Evolutionary conservation across 2,113 vertebrate genomes (phyloP).

Genomic region (Chloropsis hardwickii): DNA sequence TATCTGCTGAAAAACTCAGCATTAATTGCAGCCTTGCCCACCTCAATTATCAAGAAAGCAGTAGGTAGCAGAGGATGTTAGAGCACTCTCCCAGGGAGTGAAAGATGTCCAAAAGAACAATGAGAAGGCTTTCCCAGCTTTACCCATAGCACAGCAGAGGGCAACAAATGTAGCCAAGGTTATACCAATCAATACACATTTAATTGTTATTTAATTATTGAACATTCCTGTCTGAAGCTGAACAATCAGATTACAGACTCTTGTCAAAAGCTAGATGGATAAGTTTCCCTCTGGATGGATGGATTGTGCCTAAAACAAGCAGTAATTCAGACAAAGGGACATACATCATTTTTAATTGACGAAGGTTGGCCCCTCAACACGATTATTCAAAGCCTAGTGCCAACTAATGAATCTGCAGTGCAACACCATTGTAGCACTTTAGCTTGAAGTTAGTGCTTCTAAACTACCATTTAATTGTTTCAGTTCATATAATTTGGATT

Average conservation of each 20-base stretch:
- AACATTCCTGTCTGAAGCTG: constrained; percentile 41
- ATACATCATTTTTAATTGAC: constrained; percentile 89
- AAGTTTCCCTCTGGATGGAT: constrained; percentile 72
- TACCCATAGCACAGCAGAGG: background rate
- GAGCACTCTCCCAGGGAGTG: background rate
- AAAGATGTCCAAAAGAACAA: background rate
- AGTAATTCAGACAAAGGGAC: constrained; percentile 67
- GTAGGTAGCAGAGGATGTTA: background rate
- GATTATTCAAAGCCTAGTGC: constrained; percentile 72
- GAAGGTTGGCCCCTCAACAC: constrained; percentile 64
- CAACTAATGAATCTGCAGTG: constrained; percentile 67
- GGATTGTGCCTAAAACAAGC: constrained; percentile 65
- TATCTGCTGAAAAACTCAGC: constrained; percentile 4
- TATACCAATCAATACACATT: constrained; percentile 62
- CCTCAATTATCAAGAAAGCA: background rate
- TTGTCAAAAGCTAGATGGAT: constrained; percentile 71
- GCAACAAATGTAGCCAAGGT: background rate
- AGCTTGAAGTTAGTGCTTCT: constrained; percentile 51
- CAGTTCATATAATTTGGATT: constrained; percentile 69
- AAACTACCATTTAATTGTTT: constrained; percentile 66
- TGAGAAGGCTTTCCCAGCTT: background rate
- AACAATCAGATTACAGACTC: constrained; percentile 18
- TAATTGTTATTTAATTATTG: constrained; percentile 64
- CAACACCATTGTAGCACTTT: constrained; percentile 45
- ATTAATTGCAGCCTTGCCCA: constrained; percentile 19